A percentile compares a stretch with the other conserved stretches of the same genome.
phyloP scores from a whole-genome alignment of 2,113 vertebrate species.

The Nothoprocta pentlandii region DNA sequence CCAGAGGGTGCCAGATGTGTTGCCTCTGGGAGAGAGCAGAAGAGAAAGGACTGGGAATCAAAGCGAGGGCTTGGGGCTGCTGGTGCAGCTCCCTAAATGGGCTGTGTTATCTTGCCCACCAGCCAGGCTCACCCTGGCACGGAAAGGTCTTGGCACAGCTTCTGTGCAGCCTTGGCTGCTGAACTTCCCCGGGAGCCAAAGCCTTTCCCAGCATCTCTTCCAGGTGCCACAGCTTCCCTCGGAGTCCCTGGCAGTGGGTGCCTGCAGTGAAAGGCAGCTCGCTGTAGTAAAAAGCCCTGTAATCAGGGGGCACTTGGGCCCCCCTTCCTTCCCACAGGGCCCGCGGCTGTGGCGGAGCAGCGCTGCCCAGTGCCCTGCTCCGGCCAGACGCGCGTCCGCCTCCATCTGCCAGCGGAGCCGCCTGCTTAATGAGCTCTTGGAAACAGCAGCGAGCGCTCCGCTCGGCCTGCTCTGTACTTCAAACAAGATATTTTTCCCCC shows the following conservation, averaged over 20 bases:
- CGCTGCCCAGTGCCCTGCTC: background rate
- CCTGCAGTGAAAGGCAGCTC: background rate
- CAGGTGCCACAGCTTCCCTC: background rate
- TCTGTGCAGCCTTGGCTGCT: background rate
- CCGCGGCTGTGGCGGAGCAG: background rate
- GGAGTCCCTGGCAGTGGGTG: background rate
- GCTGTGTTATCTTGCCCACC: background rate
- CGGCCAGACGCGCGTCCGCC: background rate
- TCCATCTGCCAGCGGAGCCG: background rate
- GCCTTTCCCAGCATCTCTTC: background rate
- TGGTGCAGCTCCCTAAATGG: background rate
- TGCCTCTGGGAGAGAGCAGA: background rate
- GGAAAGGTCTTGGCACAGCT: background rate
- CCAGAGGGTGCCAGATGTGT: background rate
- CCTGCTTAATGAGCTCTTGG: background rate
- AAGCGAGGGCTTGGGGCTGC: background rate
- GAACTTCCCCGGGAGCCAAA: background rate
- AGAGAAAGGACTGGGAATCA: background rate
- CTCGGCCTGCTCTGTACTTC: conserved; percentile 39
- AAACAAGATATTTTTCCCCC: background rate
- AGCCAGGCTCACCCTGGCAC: background rate
- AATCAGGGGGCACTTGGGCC: background rate
- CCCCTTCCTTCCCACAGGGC: background rate
- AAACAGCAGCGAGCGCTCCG: background rate
- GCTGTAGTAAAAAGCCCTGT: background rate